Conservation (phyloP, 2,888 invertebrate species). For the Catocala sponsa region DNA sequence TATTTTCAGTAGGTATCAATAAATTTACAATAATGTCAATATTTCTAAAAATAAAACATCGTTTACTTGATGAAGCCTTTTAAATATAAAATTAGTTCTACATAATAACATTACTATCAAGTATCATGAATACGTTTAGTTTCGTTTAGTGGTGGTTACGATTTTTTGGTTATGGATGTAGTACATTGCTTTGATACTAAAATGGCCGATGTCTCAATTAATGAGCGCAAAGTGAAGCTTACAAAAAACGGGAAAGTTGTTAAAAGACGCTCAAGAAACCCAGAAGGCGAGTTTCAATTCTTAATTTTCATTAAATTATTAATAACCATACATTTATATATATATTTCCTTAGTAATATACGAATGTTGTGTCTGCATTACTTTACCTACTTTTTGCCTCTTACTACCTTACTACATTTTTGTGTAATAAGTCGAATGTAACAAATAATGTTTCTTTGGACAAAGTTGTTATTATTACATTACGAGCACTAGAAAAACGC, state of each 20-base stretch:
- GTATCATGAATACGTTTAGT: conserved; percentile 27
- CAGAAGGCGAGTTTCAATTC: conserved; percentile 75
- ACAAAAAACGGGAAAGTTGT: conserved; percentile 84
- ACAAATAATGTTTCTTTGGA: conserved; percentile 2
- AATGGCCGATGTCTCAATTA: conserved; percentile 87
- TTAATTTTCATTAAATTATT: conserved; percentile 22
- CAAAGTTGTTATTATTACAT: neutral
- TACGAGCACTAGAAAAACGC: neutral
- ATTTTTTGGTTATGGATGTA: conserved; percentile 56
- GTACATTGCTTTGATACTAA: conserved; percentile 74
- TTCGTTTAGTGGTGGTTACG: conserved; percentile 49
- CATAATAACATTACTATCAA: too few species aligned
- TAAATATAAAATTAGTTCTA: too few species aligned
- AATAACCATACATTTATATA: conserved; percentile 17
- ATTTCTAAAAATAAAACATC: too few species aligned
- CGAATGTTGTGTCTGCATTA: conserved; percentile 51
- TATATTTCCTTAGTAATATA: conserved; percentile 26
- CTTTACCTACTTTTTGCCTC: conserved; percentile 71
- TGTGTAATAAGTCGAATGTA: conserved; percentile 58
- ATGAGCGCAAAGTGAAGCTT: conserved; percentile 83
- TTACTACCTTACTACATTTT: conserved; percentile 79
- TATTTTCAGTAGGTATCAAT: too few species aligned
- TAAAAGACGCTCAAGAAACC: conserved; percentile 82
- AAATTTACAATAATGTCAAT: too few species aligned
- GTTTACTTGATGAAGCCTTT: too few species aligned